Evolutionary conservation across 2,888 invertebrate species (phyloP).

Genomic region (Polia nebulosa): DNA sequence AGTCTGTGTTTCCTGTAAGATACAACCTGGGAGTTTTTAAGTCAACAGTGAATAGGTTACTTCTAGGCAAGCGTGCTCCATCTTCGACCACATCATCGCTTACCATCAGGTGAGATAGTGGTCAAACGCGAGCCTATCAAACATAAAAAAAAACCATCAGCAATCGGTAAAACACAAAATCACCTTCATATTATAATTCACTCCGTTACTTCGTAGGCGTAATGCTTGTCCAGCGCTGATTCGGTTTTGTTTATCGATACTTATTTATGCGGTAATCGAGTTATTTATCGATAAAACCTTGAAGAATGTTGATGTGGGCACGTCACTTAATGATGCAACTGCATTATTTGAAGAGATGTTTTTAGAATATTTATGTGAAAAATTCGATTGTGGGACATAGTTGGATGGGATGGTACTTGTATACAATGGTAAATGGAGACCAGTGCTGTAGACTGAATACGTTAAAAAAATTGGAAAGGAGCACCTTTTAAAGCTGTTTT

Average conservation of each 20-base stretch:
- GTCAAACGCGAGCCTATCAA: neutral
- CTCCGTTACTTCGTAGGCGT: slow-evolving; percentile 69
- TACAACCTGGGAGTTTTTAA: no score
- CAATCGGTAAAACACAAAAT: slow-evolving; percentile 32
- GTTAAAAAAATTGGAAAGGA: neutral
- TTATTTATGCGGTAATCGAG: slow-evolving; percentile 71
- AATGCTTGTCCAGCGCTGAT: slow-evolving; percentile 66
- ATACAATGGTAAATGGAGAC: slow-evolving; percentile 22
- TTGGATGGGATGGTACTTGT: slow-evolving; percentile 23
- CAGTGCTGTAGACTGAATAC: neutral
- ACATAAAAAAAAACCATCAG: slow-evolving; percentile 12
- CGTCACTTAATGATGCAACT: slow-evolving; percentile 63
- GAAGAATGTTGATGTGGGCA: slow-evolving; percentile 49
- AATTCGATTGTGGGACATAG: slow-evolving; percentile 31
- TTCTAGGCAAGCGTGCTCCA: no score
- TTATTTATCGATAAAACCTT: slow-evolving; percentile 71
- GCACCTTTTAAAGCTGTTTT: neutral
- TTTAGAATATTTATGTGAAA: slow-evolving; percentile 42
- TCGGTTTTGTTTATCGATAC: slow-evolving; percentile 71
- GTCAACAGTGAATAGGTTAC: no score
- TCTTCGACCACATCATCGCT: no score
- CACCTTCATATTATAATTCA: slow-evolving; percentile 39
- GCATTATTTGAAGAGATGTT: slow-evolving; percentile 50
- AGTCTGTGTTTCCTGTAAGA: no score
- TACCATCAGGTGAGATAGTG: no score